phyloP scores from a whole-genome alignment of 2,888 invertebrate species.

The Trachelus iudaicus region DNA sequence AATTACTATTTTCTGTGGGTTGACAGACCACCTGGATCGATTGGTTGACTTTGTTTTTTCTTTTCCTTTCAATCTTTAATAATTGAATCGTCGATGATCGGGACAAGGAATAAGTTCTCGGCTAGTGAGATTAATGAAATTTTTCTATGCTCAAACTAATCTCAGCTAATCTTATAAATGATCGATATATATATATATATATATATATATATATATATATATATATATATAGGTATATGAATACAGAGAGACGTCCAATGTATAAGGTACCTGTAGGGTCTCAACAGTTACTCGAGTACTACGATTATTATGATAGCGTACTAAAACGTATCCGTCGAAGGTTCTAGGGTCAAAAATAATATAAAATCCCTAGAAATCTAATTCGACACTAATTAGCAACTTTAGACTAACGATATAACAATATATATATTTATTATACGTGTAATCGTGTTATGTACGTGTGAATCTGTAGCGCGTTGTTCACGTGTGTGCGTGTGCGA shows the following conservation, averaged over 20 bases:
- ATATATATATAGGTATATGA: not conserved
- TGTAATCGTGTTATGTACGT: not conserved
- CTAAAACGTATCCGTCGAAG: slow-evolving; percentile 43
- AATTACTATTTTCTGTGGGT: not conserved
- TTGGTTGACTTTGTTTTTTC: not conserved
- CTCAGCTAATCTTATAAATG: too few species aligned
- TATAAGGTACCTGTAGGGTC: slow-evolving; percentile 21
- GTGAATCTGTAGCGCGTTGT: not conserved
- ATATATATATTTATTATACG: not conserved
- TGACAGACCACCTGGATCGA: not conserved
- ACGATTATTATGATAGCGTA: slow-evolving; percentile 38
- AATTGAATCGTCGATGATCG: not conserved
- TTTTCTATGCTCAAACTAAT: not conserved
- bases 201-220: not conserved
- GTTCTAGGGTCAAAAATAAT: slow-evolving; percentile 33
- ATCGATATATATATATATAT: not conserved
- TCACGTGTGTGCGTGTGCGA: not conserved
- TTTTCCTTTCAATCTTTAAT: not conserved
- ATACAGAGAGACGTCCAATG: not conserved
- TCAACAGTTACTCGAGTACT: slow-evolving; percentile 44
- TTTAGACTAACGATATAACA: slow-evolving; percentile 3
- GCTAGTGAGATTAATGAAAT: not conserved
- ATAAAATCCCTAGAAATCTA: slow-evolving; percentile 33
- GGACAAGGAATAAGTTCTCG: not conserved
- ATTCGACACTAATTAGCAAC: slow-evolving; percentile 43